These are phyloP conservation scores for Argyresthia goedartella DNA, from an alignment of 2,888 invertebrate species.

Conservation along the genomic window DNA sequence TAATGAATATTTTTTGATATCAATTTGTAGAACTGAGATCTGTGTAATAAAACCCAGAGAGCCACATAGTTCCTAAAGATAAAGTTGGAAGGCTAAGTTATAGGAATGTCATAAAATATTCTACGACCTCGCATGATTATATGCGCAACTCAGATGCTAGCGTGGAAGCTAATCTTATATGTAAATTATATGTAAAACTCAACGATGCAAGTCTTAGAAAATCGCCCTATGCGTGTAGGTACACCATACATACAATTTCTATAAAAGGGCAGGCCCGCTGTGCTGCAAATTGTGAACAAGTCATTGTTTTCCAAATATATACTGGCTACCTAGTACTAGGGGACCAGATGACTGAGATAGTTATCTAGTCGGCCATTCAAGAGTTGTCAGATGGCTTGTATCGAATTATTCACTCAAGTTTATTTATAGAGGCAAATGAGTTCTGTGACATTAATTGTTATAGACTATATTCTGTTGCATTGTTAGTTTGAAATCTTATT, in stretches of 20 bases:
- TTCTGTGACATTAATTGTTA: not conserved
- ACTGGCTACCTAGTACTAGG: slow-evolving; percentile 10
- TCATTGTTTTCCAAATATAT: slow-evolving; percentile 49
- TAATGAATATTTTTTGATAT: too few species aligned
- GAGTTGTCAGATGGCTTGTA: not conserved
- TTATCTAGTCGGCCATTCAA: slow-evolving; percentile 1
- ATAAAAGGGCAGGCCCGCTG: slow-evolving; percentile 43
- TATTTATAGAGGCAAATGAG: not conserved
- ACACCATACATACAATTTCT: not conserved
- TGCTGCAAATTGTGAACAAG: slow-evolving; percentile 62
- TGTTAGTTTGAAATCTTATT: not conserved
- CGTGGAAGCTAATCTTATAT: slow-evolving; percentile 1
- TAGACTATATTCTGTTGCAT: too few species aligned
- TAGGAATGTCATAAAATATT: too few species aligned
- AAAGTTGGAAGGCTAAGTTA: too few species aligned
- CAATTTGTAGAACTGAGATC: too few species aligned
- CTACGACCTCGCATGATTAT: too few species aligned
- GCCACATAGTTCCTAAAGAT: too few species aligned
- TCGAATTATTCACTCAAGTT: slow-evolving; percentile 2
- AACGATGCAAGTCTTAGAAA: not conserved
- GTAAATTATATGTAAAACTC: slow-evolving; percentile 5
- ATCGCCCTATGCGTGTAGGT: not conserved
- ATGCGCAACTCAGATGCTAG: too few species aligned
- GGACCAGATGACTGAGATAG: not conserved
- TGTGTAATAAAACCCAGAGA: too few species aligned